Percentiles rank a stretch among this genome's conserved stretches.
These are phyloP conservation scores for Saturnia japonica DNA, from an alignment of 2,888 invertebrate genomes.

Conservation along the genomic window DNA sequence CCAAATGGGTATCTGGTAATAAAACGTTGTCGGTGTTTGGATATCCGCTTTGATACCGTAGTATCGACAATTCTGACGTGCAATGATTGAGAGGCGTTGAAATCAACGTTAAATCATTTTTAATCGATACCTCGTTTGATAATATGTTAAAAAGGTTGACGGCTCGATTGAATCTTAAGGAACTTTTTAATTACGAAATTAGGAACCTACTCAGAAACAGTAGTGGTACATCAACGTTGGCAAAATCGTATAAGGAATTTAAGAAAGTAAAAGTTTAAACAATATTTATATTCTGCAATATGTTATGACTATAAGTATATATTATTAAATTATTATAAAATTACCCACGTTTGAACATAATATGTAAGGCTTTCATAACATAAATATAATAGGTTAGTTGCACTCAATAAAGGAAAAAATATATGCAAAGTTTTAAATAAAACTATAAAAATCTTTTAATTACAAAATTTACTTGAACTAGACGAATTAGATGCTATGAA, in stretches of 20 bases:
- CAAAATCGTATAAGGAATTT: background rate
- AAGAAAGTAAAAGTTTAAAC: background rate
- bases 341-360: too few relatives aligned
- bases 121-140: conserved; percentile 23
- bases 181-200: conserved; percentile 10
- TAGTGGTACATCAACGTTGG: background rate
- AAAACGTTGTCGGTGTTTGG: conserved; percentile 4
- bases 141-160: conserved; percentile 17
- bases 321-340: too few relatives aligned
- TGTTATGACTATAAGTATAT: too few relatives aligned
- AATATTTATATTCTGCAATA: background rate
- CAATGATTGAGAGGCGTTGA: conserved; percentile 33
- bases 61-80: conserved; percentile 29
- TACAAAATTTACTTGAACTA: too few relatives aligned
- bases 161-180: conserved; percentile 11
- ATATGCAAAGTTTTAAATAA: too few relatives aligned
- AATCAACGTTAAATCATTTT: conserved; percentile 31
- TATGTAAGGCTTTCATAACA: too few relatives aligned
- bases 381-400: too few relatives aligned
- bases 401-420: too few relatives aligned
- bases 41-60: conserved; percentile 7
- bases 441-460: too few relatives aligned
- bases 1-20: background rate
- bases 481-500: too few relatives aligned
- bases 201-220: background rate